A percentile compares a stretch with the other conserved stretches of the same genome.
Evolutionary conservation across 1,140 invertebrate species (phyloP).

Genomic region (Oreohelix idahoensis): DNA sequence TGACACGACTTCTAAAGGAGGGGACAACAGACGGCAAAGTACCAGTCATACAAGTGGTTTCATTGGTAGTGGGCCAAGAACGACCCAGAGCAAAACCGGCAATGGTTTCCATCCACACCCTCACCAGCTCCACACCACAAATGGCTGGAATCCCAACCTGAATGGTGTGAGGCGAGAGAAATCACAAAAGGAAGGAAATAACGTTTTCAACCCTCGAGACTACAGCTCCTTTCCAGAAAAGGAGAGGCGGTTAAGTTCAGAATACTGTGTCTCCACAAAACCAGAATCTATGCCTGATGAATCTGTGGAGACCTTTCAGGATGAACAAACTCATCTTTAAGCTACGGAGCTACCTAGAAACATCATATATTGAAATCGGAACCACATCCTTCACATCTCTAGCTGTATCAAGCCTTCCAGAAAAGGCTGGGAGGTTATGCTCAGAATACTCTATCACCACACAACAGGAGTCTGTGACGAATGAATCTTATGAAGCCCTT

Average conservation of each 20-base stretch:
- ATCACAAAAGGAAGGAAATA: not conserved
- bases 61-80: constrained; percentile 26
- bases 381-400: too few relatives aligned
- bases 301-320: not conserved
- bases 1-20: constrained; percentile 49
- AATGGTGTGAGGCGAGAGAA: constrained; percentile 35
- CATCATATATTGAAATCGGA: too few relatives aligned
- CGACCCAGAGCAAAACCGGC: not conserved
- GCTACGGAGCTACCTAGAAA: too few relatives aligned
- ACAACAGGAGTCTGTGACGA: not conserved
- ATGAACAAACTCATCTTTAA: constrained; percentile 31
- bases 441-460: not conserved
- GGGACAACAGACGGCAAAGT: constrained; percentile 30
- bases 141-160: constrained; percentile 50
- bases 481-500: not conserved
- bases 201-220: too few relatives aligned
- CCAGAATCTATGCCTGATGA: not conserved
- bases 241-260: not conserved
- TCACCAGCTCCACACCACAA: constrained; percentile 36
- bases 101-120: constrained; percentile 25
- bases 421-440: not conserved
- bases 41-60: constrained; percentile 41
- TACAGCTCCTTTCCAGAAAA: not conserved
- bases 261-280: too few relatives aligned
- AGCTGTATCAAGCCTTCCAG: too few relatives aligned